phyloP scores from a whole-genome alignment of 2,113 vertebrate genomes.

The Mionectes macconnelli region DNA sequence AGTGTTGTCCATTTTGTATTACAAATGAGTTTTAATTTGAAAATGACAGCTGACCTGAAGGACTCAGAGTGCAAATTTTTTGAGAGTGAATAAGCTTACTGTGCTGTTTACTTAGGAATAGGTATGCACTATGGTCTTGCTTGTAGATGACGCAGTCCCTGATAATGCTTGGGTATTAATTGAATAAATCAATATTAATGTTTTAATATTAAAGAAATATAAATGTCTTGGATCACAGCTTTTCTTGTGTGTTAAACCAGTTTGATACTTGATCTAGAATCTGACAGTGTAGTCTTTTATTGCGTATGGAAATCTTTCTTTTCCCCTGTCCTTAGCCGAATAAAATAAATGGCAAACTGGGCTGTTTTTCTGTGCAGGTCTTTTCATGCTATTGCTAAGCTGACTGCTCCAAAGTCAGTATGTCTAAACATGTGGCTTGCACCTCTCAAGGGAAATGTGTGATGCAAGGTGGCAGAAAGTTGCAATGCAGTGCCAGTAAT shows the following conservation, averaged over 20 bases:
- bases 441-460: neutral
- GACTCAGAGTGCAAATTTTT: neutral
- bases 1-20: neutral
- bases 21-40: neutral
- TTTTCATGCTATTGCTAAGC: neutral
- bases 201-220: neutral
- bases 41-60: neutral
- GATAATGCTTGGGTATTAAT: neutral
- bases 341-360: neutral
- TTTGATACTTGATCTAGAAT: neutral
- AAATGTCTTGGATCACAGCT: neutral
- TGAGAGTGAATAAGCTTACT: neutral
- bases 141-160: neutral
- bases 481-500: neutral
- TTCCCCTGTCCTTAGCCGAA: neutral
- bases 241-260: neutral
- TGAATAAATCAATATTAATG: neutral
- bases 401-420: neutral
- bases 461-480: neutral
- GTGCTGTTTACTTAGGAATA: neutral
- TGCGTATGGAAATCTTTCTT: neutral
- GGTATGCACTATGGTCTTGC: neutral
- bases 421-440: neutral
- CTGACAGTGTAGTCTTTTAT: neutral
- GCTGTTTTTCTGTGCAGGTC: neutral